Percentiles rank a stretch among this genome's conserved stretches.
Conservation (phyloP, 64 coral and sea anemone species). For the Acropora tenuis region DNA sequence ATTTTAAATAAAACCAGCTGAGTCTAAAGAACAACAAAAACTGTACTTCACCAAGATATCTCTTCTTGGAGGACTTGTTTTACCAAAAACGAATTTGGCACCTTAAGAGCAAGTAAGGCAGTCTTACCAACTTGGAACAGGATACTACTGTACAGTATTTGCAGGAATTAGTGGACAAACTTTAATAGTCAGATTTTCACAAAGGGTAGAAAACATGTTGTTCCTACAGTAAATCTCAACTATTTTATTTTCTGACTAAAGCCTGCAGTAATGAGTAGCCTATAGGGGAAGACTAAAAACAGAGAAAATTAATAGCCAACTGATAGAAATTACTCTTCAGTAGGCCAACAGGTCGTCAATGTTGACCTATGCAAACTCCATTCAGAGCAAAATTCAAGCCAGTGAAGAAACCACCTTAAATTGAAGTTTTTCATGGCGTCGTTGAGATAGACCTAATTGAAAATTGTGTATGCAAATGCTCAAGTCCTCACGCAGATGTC, state of each 20-base stretch:
- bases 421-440: neutral
- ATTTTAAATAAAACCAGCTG: neutral
- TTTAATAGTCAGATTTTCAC: neutral
- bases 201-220: neutral
- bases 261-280: neutral
- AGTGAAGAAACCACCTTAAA: neutral
- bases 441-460: constrained; percentile 27
- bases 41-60: neutral
- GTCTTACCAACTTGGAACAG: neutral
- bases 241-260: neutral
- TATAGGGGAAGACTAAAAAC: neutral
- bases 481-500: neutral
- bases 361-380: neutral
- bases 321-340: constrained; percentile 7
- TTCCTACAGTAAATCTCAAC: neutral
- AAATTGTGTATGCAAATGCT: constrained; percentile 14
- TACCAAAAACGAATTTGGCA: neutral
- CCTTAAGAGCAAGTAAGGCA: neutral
- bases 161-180: neutral
- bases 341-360: neutral
- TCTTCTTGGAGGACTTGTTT: constrained; percentile 3
- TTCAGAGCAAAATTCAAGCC: constrained; percentile 2
- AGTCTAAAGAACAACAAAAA: neutral
- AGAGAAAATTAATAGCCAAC: neutral
- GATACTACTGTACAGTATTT: neutral